Evolutionary conservation across 1,140 invertebrate species (phyloP), one percentile per base, ranked within the genome.

Genomic region (Muscidifurax raptorellus): DNA sequence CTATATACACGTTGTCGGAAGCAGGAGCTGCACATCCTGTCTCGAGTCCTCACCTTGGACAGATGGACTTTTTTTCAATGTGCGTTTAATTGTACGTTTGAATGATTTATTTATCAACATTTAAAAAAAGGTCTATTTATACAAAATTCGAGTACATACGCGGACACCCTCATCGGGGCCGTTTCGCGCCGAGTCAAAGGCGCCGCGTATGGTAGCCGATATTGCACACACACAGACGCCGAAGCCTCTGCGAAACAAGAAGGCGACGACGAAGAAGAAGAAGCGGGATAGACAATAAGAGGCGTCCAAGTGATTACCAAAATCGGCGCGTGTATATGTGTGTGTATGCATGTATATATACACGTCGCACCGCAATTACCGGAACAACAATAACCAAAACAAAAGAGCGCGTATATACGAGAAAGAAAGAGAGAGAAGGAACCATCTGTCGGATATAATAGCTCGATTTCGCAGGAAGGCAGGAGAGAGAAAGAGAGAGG

Each of bases 341-440:
- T 15, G 88, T 47, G 12, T 52, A 10, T 76, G 12, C 12, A 25
- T 5, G 36, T 32, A 15, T 82, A 44, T 82, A 28, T 44, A 77
- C 69, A 71, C 47, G 59, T n/a, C 47, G 30, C 36, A 80, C 89
- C 90, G 87, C 90, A 92, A 92, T 92, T 91, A 92, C 89, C 87
- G 90, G 90, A 90, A 90, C 89, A 92, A 91, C 90, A 89, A 89
- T 90, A 90, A 90, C 90, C 90, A 91, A 92, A 90, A 90, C 90
- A 89, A 89, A 89, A 64, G 32, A 88, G 87, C 87, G 82, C 85
- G 86, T 87, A 87, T 88, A 88, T 87, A 88, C 87, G 52, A n/a
- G 52, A 59, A 6, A 59, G 52, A 84, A 3, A 66, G 59, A 86
- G 66, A 52, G 82, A 83, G 52, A 36, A 71, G 47, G 69, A 89